Evolutionary conservation across 2,888 invertebrate genomes (phyloP).

Genomic region (Leptinotarsa tumamoca): DNA sequence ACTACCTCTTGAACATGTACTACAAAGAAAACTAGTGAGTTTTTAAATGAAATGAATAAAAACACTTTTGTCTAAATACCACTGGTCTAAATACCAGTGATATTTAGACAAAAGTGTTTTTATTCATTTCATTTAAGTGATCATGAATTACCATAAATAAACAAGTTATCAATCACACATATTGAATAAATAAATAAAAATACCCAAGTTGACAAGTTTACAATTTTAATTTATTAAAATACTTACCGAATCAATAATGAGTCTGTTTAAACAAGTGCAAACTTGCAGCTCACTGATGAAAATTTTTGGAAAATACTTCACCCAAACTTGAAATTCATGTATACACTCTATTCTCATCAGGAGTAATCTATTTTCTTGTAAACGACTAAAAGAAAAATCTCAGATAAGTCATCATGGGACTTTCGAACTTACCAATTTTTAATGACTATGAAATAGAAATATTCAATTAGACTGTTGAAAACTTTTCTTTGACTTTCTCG

Average conservation of each 20-base stretch:
- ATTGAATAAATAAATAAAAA: neutral
- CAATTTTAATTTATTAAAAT: neutral
- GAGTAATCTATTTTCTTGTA: slow-evolving; percentile 27
- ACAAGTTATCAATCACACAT: no score
- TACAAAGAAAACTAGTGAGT: no score
- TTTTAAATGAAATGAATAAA: no score
- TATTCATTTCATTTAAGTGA: no score
- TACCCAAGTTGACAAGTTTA: neutral
- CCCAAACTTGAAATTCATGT: slow-evolving; percentile 35
- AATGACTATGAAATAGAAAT: slow-evolving; percentile 35
- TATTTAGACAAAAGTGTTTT: no score
- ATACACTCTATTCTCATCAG: slow-evolving; percentile 39
- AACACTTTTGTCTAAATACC: no score
- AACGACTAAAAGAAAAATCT: slow-evolving; percentile 29
- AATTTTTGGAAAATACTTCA: slow-evolving; percentile 38
- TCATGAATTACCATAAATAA: no score
- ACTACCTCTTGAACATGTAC: no score
- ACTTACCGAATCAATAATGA: slow-evolving; percentile 36
- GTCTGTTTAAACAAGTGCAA: slow-evolving; percentile 29
- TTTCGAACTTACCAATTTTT: slow-evolving; percentile 35
- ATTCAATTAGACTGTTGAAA: slow-evolving; percentile 27
- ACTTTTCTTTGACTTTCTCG: slow-evolving; percentile 21
- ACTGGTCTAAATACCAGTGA: no score
- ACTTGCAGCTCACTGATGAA: slow-evolving; percentile 34
- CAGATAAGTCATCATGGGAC: neutral